Conservation (phyloP, 2,113 vertebrate genomes). For the Nymphicus hollandicus region DNA sequence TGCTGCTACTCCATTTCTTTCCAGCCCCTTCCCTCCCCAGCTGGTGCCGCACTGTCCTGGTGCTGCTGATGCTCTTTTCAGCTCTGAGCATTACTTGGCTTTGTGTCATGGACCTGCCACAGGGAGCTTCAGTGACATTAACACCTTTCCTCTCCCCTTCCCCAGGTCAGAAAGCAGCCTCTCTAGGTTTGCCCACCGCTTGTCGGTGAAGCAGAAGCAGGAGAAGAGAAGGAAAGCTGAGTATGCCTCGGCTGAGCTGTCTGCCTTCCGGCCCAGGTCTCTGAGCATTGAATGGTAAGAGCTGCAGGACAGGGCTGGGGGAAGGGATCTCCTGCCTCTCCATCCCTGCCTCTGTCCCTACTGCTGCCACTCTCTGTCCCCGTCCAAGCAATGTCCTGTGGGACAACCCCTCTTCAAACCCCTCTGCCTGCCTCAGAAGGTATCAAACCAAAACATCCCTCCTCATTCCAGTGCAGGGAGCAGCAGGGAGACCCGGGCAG, state of each 20-base stretch:
- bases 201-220: conserved; percentile 86
- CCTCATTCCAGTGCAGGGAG: background rate
- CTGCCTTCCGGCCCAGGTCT: conserved; percentile 83
- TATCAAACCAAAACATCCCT: background rate
- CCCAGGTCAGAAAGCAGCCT: conserved; percentile 83
- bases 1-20: background rate
- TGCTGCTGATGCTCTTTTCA: background rate
- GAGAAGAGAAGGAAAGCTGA: conserved; percentile 81
- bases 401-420: background rate
- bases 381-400: fast-evolving
- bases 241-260: conserved; percentile 63
- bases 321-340: background rate
- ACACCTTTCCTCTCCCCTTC: conserved; percentile 51
- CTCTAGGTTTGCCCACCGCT: conserved; percentile 85
- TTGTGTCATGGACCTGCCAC: fast-evolving
- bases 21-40: fast-evolving
- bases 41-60: fast-evolving
- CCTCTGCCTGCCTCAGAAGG: background rate
- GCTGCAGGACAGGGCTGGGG: background rate
- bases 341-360: background rate
- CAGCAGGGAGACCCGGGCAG: fast-evolving
- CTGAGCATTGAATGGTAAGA: conserved; percentile 90
- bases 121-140: conserved; percentile 24
- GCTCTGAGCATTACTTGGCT: background rate
- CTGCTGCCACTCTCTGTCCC: background rate